A percentile compares a stretch with the other conserved stretches of the same genome.
These are phyloP conservation scores for Leucoraja ocellata DNA, from an alignment of 2,797 vertebrate species.

Conservation along the genomic window DNA sequence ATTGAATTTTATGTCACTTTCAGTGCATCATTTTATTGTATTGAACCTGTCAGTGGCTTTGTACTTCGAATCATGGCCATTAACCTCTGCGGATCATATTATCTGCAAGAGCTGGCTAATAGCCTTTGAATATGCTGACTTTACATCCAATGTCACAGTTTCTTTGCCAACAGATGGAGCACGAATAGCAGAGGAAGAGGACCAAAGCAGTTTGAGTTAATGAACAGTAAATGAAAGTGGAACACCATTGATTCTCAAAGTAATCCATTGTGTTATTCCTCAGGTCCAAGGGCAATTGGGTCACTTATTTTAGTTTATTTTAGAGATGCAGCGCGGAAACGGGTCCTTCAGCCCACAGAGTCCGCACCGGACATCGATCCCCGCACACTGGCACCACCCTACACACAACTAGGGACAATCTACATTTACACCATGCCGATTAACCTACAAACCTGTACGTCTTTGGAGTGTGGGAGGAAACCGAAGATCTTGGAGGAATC, in stretches of 20 bases:
- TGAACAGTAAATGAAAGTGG: background rate
- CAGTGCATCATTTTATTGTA: slow-evolving; percentile 15
- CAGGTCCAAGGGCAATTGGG: background rate
- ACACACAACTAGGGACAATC: too few species aligned
- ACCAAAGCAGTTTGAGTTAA: too few species aligned
- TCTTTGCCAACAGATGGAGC: background rate
- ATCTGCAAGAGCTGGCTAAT: background rate
- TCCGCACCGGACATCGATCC: too few species aligned
- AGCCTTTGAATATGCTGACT: slow-evolving; percentile 24
- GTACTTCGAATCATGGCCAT: slow-evolving; percentile 5
- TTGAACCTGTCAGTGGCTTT: slow-evolving; percentile 19
- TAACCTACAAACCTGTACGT: too few species aligned
- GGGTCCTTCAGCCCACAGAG: too few species aligned
- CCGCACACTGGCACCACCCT: too few species aligned
- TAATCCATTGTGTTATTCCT: background rate
- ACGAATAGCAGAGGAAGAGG: background rate
- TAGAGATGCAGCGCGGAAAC: too few species aligned
- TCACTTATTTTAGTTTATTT: background rate
- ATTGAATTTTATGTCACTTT: slow-evolving; percentile 26
- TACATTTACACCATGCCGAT: too few species aligned
- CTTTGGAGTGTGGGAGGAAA: too few species aligned
- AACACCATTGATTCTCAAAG: background rate
- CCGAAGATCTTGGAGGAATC: too few species aligned
- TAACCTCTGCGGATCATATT: slow-evolving; percentile 16
- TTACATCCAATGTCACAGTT: slow-evolving; percentile 21